Base-by-base conservation (phyloP, 2,888 invertebrate genomes). In the Philaethria dido region DNA sequence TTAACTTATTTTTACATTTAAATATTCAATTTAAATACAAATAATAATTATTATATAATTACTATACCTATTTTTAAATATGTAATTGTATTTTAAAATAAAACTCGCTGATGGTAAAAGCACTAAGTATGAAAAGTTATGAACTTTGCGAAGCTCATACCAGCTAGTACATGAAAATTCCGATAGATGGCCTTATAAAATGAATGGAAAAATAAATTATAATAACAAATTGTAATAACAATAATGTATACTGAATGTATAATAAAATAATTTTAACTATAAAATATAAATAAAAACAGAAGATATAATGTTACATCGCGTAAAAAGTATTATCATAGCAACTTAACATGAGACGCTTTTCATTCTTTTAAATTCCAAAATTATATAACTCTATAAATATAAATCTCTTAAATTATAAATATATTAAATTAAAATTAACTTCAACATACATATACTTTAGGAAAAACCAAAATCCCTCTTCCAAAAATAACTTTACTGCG, bases 401-500 rank as follows among this genome's bases (percentile, higher is more conserved):
- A 33, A 25, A 25, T 25, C 3, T 33, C 1, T 8, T 33, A 33
- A n/a, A n/a, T n/a, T 33, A 33, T 33, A 8, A 33, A 33, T 6
- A 8, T 8, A 8, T 9, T 33, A 33, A 5, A 33, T 5, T 6
- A 8, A 3, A 33, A n/a, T n/a, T 33, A 33, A 29, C 6, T 29
- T 29, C 9, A 33, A 33, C 8, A 6, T 33, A 33, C 33, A 3
- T 33, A 29, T 29, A 29, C 29, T 33, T 33, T 3, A 8, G 5
- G 33, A 9, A 1, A 14, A 8, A 29, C 9, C n/a, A 29, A 16
- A 16, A 29, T 1, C 1, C 1, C 16, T 52, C 29, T 0, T 11
- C 6, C 3, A 16, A 16, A 16, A 52, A 29, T 9, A 29, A 9
- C 33, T 52, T 33, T 1, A 36, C 20, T 75, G 77, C 85, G 84